A percentile compares a stretch with the other conserved stretches of the same genome.
phyloP scores from a whole-genome alignment of 2,113 vertebrate species.

The Ciconia maguari region DNA sequence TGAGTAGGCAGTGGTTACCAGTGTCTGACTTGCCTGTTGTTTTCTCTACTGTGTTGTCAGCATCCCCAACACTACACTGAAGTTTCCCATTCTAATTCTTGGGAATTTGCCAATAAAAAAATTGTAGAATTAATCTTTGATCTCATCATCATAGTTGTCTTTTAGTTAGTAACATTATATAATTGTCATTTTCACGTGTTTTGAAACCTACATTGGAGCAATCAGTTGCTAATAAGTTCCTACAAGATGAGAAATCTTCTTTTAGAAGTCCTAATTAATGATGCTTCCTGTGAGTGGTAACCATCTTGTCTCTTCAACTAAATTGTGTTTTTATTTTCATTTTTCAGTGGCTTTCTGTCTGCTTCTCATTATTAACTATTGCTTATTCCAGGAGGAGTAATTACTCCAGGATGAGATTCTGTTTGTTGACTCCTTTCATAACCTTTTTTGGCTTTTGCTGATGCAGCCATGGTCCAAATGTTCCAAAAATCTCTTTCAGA shows the following conservation, averaged over 20 bases:
- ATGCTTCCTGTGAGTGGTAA: constrained; percentile 2
- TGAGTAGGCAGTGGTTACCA: background rate
- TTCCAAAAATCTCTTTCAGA: background rate
- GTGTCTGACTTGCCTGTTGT: background rate
- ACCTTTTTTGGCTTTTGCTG: background rate
- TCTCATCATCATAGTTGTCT: background rate
- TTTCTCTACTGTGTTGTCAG: background rate
- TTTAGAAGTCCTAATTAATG: constrained; percentile 31
- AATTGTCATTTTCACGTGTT: background rate
- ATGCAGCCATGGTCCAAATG: background rate
- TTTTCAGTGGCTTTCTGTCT: background rate
- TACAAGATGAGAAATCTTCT: constrained; percentile 30
- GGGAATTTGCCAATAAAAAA: background rate
- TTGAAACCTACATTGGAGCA: constrained; percentile 9
- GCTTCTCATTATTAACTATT: constrained; percentile 18
- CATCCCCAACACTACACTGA: background rate
- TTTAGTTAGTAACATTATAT: background rate
- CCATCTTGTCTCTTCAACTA: background rate
- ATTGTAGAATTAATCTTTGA: background rate
- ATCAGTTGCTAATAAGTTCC: constrained; percentile 6
- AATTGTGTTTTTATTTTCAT: background rate
- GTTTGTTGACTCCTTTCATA: background rate
- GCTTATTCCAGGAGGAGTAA: constrained; percentile 4
- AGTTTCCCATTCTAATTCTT: background rate
- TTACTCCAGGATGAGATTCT: background rate